phyloP scores from a whole-genome alignment of 2,797 vertebrate species.

The Knipowitschia caucasica region DNA sequence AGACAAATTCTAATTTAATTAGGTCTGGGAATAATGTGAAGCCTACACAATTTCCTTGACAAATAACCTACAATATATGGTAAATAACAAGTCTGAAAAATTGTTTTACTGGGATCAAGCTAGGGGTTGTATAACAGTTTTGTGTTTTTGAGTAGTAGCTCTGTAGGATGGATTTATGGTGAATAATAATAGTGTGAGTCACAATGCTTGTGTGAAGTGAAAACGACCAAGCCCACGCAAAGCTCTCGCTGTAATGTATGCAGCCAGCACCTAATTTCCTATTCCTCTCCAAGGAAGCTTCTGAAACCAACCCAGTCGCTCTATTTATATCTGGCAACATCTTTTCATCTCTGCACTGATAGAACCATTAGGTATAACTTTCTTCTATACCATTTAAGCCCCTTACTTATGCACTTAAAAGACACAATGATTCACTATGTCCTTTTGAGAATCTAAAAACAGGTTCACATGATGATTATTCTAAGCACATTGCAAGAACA shows the following conservation, averaged over 20 bases:
- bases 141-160: slow-evolving; percentile 47
- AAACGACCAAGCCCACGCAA: slow-evolving; percentile 63
- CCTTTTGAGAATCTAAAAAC: not conserved
- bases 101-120: slow-evolving; percentile 38
- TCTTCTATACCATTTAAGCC: slow-evolving; percentile 48
- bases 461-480: not conserved
- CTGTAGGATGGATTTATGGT: slow-evolving; percentile 64
- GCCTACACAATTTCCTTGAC: slow-evolving; percentile 49
- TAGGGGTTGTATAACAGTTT: slow-evolving; percentile 47
- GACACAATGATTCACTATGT: slow-evolving; percentile 9
- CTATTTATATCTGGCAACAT: slow-evolving; percentile 74
- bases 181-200: slow-evolving; percentile 66
- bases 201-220: slow-evolving; percentile 59
- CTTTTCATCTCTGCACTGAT: slow-evolving; percentile 65
- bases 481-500: not conserved
- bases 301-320: slow-evolving; percentile 61
- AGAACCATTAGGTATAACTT: slow-evolving; percentile 56
- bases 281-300: slow-evolving; percentile 73
- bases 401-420: slow-evolving; percentile 23
- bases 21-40: slow-evolving; percentile 43
- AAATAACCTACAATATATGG: slow-evolving; percentile 49
- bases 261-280: slow-evolving; percentile 70
- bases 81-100: slow-evolving; percentile 53
- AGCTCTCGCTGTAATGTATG: slow-evolving; percentile 71
- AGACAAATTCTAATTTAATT: slow-evolving; percentile 66